Conservation (phyloP, 2,888 invertebrate species). For the Trissonchulus sp. region DNA sequence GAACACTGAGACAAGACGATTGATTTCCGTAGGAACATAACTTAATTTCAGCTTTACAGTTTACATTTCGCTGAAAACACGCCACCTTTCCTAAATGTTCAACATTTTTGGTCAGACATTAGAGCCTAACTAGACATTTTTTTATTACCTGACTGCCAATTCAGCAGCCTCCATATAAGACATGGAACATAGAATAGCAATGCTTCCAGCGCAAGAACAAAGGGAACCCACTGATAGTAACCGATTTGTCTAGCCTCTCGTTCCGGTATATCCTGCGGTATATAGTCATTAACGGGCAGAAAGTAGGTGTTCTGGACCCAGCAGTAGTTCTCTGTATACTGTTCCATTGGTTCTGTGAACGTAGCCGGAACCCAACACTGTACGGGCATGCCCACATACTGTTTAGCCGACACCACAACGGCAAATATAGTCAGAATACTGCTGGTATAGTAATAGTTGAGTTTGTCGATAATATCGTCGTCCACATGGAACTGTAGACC, state of each 20-base stretch:
- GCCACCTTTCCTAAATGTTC: too few relatives aligned
- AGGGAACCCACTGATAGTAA: too few relatives aligned
- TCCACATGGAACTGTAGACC: slow-evolving; percentile 26
- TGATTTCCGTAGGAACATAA: too few relatives aligned
- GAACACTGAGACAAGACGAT: too few relatives aligned
- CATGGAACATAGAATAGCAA: slow-evolving; percentile 51
- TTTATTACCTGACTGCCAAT: slow-evolving; percentile 49
- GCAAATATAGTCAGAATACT: slow-evolving; percentile 45
- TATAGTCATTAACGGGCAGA: slow-evolving; percentile 49
- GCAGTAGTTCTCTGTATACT: slow-evolving; percentile 52
- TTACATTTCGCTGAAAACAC: too few relatives aligned
- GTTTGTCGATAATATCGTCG: slow-evolving; percentile 37
- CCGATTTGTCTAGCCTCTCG: slow-evolving; percentile 48
- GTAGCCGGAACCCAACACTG: slow-evolving; percentile 53
- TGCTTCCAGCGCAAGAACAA: slow-evolving; percentile 46
- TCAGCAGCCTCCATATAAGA: slow-evolving; percentile 51
- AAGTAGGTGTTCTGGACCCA: slow-evolving; percentile 52
- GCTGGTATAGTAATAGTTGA: slow-evolving; percentile 52
- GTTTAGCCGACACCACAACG: slow-evolving; percentile 29
- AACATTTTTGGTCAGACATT: too few relatives aligned
- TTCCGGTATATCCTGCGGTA: slow-evolving; percentile 47
- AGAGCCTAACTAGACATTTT: too few relatives aligned
- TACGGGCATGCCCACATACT: slow-evolving; percentile 28
- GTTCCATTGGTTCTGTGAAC: slow-evolving; percentile 46
- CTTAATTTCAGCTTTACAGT: too few relatives aligned